phyloP scores from a whole-genome alignment of 2,888 invertebrate genomes.

The Molanna angustata region DNA sequence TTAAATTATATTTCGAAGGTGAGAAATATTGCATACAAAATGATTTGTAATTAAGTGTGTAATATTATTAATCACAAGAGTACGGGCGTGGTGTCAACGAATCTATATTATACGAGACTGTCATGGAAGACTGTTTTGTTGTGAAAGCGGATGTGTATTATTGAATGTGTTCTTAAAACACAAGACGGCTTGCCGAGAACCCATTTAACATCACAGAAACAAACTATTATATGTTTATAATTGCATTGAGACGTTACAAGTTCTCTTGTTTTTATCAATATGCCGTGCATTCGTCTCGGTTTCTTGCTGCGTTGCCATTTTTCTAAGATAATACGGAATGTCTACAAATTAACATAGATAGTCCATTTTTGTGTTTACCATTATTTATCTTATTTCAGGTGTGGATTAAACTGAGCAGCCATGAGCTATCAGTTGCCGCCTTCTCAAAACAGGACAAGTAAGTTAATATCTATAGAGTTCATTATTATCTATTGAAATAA shows the following conservation, averaged over 20 bases:
- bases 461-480: constrained; percentile 48
- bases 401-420: constrained; percentile 64
- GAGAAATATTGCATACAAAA: constrained; percentile 2
- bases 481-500: background rate
- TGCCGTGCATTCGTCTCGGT: constrained; percentile 9
- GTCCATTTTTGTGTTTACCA: too few species aligned
- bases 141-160: constrained; percentile 24
- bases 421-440: constrained; percentile 86
- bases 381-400: constrained; percentile 52
- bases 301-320: constrained; percentile 22
- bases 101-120: constrained; percentile 21
- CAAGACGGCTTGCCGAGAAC: too few species aligned
- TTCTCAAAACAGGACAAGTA: constrained; percentile 79
- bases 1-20: constrained; percentile 20
- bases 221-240: background rate
- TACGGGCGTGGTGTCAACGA: constrained; percentile 29
- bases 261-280: constrained; percentile 20
- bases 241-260: too few species aligned
- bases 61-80: background rate
- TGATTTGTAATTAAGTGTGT: background rate
- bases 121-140: constrained; percentile 32
- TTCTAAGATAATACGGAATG: too few species aligned
- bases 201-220: background rate
- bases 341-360: constrained; percentile 14
- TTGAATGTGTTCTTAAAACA: background rate